These are phyloP conservation scores for Allophyes oxyacanthae DNA, from an alignment of 2,888 invertebrate genomes.

Conservation along the genomic window DNA sequence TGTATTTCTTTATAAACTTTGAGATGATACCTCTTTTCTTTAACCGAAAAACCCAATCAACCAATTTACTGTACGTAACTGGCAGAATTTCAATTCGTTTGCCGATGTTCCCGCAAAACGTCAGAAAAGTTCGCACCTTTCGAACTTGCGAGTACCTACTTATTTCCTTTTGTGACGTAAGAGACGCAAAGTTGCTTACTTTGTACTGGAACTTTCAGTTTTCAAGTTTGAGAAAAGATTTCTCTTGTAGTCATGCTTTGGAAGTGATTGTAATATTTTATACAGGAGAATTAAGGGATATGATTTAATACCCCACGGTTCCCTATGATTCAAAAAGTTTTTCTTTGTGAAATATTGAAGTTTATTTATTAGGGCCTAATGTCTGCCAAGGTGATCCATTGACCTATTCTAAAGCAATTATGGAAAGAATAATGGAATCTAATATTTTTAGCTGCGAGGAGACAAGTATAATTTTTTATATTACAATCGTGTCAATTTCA, in stretches of 20 bases:
- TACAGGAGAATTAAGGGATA: not conserved
- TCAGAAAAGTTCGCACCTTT: conserved; percentile 34
- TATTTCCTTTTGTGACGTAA: conserved; percentile 30
- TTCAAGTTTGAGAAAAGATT: conserved; percentile 30
- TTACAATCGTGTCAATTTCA: too few relatives aligned
- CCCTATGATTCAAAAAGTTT: too few relatives aligned
- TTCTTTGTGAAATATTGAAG: too few relatives aligned
- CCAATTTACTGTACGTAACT: conserved; percentile 22
- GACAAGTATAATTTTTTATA: too few relatives aligned
- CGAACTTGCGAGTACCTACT: conserved; percentile 21
- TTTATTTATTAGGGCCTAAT: too few relatives aligned
- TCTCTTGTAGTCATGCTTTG: not conserved
- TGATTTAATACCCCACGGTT: too few relatives aligned
- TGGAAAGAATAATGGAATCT: too few relatives aligned
- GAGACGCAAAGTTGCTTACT: conserved; percentile 13
- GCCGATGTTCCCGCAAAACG: conserved; percentile 14
- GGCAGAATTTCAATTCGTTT: conserved; percentile 34
- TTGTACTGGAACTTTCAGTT: conserved; percentile 26
- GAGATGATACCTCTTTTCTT: conserved; percentile 1
- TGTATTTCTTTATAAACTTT: not conserved
- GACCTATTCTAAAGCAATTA: too few relatives aligned
- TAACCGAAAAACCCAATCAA: conserved; percentile 18
- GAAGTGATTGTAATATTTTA: not conserved
- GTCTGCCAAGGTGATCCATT: too few relatives aligned
- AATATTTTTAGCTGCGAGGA: too few relatives aligned